Conservation (phyloP, 1,140 invertebrate species). For the Philaenus spumarius region DNA sequence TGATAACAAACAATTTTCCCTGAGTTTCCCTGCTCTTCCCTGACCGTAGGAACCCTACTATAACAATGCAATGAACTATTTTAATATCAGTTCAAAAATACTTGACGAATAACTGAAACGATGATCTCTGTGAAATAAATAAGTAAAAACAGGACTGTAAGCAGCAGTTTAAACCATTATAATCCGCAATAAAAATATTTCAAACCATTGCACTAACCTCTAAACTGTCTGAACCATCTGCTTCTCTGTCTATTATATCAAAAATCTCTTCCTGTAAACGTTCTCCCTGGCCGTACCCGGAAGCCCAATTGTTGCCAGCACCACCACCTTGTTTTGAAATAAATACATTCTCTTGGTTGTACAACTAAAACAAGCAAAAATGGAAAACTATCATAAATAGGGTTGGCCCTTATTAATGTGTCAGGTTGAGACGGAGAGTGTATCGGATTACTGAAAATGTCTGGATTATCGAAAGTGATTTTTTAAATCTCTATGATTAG, state of each 20-base stretch:
- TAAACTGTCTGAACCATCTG: conserved; percentile 96
- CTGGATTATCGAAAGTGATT: too few species aligned
- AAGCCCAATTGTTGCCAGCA: conserved; percentile 99
- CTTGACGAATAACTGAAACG: neutral
- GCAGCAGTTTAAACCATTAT: neutral
- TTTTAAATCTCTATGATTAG: too few species aligned
- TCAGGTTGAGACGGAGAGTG: too few species aligned
- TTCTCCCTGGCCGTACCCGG: conserved; percentile 90
- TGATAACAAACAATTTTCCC: too few species aligned
- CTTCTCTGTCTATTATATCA: conserved; percentile 97
- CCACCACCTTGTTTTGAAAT: conserved; percentile 96
- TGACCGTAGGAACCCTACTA: too few species aligned
- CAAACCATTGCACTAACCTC: conserved; percentile 54
- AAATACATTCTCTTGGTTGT: conserved; percentile 98
- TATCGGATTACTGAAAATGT: too few species aligned
- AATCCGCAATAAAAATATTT: too few species aligned
- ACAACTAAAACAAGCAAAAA: conserved; percentile 64
- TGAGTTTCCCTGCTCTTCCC: too few species aligned
- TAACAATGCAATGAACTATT: too few species aligned
- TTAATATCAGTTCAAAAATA: too few species aligned
- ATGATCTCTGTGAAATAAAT: neutral
- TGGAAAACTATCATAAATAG: too few species aligned
- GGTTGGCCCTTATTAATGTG: too few species aligned
- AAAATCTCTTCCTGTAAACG: conserved; percentile 95
- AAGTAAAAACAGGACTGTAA: neutral